A percentile compares a stretch with the other conserved stretches of the same genome.
Evolutionary conservation across 1,140 invertebrate genomes (phyloP).

Genomic region (Scaptomyza hsui): DNA sequence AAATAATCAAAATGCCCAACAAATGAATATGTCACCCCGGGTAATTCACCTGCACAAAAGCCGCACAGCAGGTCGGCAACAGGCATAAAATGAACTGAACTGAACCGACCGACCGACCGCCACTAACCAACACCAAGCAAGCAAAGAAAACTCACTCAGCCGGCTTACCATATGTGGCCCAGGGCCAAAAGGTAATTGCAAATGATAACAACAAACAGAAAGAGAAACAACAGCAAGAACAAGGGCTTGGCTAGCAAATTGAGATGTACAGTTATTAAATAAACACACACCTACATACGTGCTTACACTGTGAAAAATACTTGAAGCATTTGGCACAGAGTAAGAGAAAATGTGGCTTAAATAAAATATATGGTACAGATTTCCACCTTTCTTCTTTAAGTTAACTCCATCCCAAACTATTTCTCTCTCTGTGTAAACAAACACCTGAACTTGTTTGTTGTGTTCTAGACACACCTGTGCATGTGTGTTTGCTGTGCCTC

Average conservation of each 20-base stretch:
- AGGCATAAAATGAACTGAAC: conserved; percentile 16
- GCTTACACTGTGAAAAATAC: not conserved
- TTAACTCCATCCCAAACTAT: not conserved
- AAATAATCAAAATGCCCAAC: conserved; percentile 72
- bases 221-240: conserved; percentile 42
- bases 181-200: conserved; percentile 52
- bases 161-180: conserved; percentile 6
- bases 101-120: not conserved
- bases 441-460: conserved; percentile 7
- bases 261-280: conserved; percentile 53
- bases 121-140: too few species aligned
- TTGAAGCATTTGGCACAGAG: too few species aligned
- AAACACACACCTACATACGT: conserved; percentile 31
- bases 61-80: conserved; percentile 32
- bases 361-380: too few species aligned
- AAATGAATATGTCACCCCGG: conserved; percentile 71
- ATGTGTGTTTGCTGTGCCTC: not conserved
- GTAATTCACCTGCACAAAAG: conserved; percentile 53
- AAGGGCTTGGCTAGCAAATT: conserved; percentile 44
- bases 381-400: not conserved
- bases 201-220: conserved; percentile 27
- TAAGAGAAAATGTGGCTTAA: too few species aligned
- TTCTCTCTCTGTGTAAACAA: conserved; percentile 3
- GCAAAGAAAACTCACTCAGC: not conserved
- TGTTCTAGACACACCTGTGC: conserved; percentile 3